Evolutionary conservation across 2,113 vertebrate genomes (phyloP), one percentile per base, ranked within the genome.

Genomic region (Sceloporus tristichus): DNA sequence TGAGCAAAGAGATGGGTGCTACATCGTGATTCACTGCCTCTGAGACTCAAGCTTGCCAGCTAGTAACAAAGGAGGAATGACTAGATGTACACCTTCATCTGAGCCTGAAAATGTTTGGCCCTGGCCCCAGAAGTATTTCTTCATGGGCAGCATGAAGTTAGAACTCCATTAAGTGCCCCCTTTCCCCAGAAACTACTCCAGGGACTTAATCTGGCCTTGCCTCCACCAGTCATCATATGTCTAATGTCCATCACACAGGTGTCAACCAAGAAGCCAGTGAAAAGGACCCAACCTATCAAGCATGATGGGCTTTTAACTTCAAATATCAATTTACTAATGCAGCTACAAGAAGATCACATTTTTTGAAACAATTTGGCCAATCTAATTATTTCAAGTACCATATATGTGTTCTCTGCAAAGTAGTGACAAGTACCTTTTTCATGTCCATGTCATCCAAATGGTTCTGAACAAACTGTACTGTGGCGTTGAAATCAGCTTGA

Each of bases 401-500:
- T 48, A 76, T 34, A 89, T 62, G 18, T 14, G 85, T 11, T 4
- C 59, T 90, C 10, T 76, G 1, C 70, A 62, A 1, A 84, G 10
- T 53, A 38, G 27, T 40, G 73, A 16, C 38, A 6, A 34, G 42
- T 92, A 99, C 99, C 97, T 98, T 98, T 95, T 98, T 99, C 71
- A 97, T 92, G 85, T 99, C 98, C 90, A 97, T 95, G 86, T 98
- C 97, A 87, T 99, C 98, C 16, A 99, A 95, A 89, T 99, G 98
- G 95, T 99, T 99, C 95, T 99, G 98, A 84, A 99, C 87, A 75
- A 99, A 99, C 93, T 99, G 98, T 77, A 98, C 96, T 0, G 98
- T 98, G 92, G 98, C 98, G n/a, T 97, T 99, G 91, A 99, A 98
- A 95, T 99, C 99, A 0, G 98, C 98, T 91, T 99, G 98, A 90